Percentiles rank a stretch among this genome's conserved stretches.
phyloP scores from a whole-genome alignment of 2,113 vertebrate genomes.

The Drymodes brunneopygia region DNA sequence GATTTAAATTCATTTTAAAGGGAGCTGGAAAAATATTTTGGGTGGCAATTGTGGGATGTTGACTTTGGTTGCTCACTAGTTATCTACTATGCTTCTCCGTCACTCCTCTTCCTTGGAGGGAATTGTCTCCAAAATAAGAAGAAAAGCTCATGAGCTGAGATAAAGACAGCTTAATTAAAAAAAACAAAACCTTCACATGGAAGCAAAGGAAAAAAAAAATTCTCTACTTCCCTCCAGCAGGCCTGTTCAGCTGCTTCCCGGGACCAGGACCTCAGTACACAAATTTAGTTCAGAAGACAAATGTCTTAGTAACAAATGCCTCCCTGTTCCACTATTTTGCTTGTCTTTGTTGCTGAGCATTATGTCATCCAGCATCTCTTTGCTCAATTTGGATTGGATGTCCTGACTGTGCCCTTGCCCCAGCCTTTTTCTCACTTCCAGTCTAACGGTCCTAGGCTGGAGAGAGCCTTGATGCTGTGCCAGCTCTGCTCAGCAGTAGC shows the following conservation, averaged over 20 bases:
- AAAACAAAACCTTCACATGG: fast-evolving
- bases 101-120: not conserved
- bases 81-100: not conserved
- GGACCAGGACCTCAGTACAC: not conserved
- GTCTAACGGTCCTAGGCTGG: not conserved
- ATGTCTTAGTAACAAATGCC: not conserved
- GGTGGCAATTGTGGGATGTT: not conserved
- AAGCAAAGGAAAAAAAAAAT: not conserved
- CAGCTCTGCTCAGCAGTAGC: not conserved
- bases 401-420: not conserved
- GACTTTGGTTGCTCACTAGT: not conserved
- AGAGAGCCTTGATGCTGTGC: not conserved
- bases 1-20: not conserved
- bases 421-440: not conserved
- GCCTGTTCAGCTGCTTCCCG: fast-evolving
- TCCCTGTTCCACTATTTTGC: not conserved
- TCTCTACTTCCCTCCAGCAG: not conserved
- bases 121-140: not conserved
- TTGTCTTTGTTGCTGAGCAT: not conserved
- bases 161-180: not conserved
- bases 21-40: not conserved
- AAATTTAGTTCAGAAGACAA: not conserved
- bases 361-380: not conserved
- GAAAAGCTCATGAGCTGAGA: fast-evolving
- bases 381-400: not conserved